These are phyloP conservation scores for Andinoacara biseriatus DNA, from an alignment of 2,113 vertebrate genomes.

Conservation along the genomic window DNA sequence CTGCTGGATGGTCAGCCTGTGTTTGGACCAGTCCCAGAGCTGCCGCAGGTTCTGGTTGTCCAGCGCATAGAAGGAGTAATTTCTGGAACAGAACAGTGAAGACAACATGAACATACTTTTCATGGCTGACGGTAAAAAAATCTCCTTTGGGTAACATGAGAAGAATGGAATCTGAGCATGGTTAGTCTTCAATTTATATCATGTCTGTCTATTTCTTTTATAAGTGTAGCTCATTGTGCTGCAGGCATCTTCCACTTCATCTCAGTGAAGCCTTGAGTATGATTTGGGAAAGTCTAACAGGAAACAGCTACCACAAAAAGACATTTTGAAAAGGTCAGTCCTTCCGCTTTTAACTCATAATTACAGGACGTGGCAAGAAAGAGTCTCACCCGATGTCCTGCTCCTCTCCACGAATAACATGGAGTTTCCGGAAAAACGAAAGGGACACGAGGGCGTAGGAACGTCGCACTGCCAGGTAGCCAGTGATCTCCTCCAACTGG, in stretches of 20 bases:
- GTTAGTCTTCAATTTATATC: constrained; percentile 32
- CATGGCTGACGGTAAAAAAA: background rate
- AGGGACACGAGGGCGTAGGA: constrained; percentile 96
- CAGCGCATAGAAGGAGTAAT: constrained; percentile 94
- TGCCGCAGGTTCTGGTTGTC: constrained; percentile 98
- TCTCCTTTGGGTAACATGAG: constrained; percentile 6
- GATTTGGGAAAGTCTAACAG: constrained; percentile 52
- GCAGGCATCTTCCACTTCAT: constrained; percentile 23
- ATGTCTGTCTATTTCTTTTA: background rate
- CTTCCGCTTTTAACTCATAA: constrained; percentile 70
- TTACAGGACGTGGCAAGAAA: constrained; percentile 63
- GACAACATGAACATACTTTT: constrained; percentile 14
- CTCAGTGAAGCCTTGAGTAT: constrained; percentile 40
- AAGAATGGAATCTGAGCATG: constrained; percentile 12
- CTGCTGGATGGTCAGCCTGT: constrained; percentile 90
- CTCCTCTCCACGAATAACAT: constrained; percentile 88
- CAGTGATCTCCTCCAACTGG: constrained; percentile 95
- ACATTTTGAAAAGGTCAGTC: constrained; percentile 65
- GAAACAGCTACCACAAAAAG: constrained; percentile 51
- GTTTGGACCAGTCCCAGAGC: constrained; percentile 98
- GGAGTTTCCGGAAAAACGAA: constrained; percentile 95
- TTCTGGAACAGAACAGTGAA: constrained; percentile 75
- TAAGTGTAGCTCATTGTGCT: constrained; percentile 26
- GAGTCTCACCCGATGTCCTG: constrained; percentile 87
- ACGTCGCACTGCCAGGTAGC: constrained; percentile 92